phyloP scores from a whole-genome alignment of 92 coral and sea anemone species.

The Paramuricea clavata region DNA sequence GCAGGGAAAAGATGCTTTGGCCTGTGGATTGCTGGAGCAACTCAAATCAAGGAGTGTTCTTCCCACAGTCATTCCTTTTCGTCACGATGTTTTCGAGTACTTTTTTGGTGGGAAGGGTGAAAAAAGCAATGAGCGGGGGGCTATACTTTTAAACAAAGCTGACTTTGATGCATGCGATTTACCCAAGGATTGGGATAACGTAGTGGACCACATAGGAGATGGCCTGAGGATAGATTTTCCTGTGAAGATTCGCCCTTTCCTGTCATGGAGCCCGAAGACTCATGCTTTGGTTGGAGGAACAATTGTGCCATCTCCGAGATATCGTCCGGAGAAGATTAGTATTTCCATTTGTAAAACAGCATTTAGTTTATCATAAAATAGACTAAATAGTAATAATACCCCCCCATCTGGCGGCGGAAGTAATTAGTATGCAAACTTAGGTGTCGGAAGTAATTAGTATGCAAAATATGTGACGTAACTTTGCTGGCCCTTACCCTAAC shows the following conservation, averaged over 20 bases:
- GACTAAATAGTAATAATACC: too few relatives aligned
- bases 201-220: conserved; percentile 49
- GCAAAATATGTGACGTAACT: too few relatives aligned
- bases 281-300: conserved; percentile 43
- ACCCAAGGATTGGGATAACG: conserved; percentile 4
- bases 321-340: conserved; percentile 52
- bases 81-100: too few relatives aligned
- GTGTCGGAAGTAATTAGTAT: too few relatives aligned
- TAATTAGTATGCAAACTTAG: too few relatives aligned
- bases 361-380: conserved; percentile 38
- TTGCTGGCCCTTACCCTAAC: too few relatives aligned
- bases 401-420: too few relatives aligned
- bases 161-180: conserved; percentile 46
- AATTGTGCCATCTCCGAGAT: conserved; percentile 50
- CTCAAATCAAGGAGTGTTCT: conserved; percentile 31
- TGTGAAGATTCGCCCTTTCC: conserved; percentile 44
- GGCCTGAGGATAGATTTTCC: too few relatives aligned
- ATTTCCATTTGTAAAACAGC: conserved; percentile 55
- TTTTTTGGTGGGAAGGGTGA: conserved; percentile 27
- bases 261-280: conserved; percentile 63
- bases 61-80: conserved; percentile 43
- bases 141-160: conserved; percentile 12
- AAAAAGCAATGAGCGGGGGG: conserved; percentile 46
- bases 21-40: conserved; percentile 36
- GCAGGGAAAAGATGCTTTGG: conserved; percentile 34